Percentiles rank a stretch among this genome's conserved stretches.
phyloP scores from a whole-genome alignment of 2,113 vertebrate genomes.

The Chrysochloris asiatica region DNA sequence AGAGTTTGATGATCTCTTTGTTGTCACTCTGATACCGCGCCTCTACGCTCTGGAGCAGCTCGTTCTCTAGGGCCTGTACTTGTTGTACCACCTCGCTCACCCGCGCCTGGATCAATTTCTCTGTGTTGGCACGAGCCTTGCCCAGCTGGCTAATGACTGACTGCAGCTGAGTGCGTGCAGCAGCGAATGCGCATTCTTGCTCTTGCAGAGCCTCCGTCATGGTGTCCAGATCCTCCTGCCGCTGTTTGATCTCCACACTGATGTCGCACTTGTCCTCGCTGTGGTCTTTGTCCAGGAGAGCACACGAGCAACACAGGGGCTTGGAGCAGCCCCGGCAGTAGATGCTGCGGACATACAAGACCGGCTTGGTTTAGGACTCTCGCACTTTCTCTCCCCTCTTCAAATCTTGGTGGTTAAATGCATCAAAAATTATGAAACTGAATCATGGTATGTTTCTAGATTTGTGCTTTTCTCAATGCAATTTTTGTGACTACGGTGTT shows the following conservation, averaged over 20 bases:
- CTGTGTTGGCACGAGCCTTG: background rate
- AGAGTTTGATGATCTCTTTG: background rate
- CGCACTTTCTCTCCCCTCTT: background rate
- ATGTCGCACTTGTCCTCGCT: constrained; percentile 72
- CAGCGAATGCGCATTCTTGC: constrained; percentile 28
- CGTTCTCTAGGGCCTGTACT: constrained; percentile 44
- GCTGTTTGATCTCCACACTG: constrained; percentile 58
- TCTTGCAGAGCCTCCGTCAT: constrained; percentile 48
- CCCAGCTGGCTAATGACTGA: background rate
- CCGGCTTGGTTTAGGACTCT: background rate
- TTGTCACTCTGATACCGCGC: constrained; percentile 23
- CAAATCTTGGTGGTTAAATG: background rate
- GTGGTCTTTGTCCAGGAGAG: constrained; percentile 78
- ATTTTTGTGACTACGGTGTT: background rate
- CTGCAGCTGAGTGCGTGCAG: background rate
- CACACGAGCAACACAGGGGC: constrained; percentile 75
- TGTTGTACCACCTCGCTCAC: constrained; percentile 60
- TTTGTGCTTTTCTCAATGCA: background rate
- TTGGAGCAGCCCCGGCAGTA: constrained; percentile 77
- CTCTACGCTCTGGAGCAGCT: constrained; percentile 68
- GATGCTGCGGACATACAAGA: constrained; percentile 68
- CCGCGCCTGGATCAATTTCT: constrained; percentile 51
- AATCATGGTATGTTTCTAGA: background rate
- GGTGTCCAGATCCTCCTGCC: constrained; percentile 73
- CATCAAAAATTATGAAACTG: background rate